phyloP scores from a whole-genome alignment of 2,113 vertebrate genomes.

The Ophthalmolycus amberensis region DNA sequence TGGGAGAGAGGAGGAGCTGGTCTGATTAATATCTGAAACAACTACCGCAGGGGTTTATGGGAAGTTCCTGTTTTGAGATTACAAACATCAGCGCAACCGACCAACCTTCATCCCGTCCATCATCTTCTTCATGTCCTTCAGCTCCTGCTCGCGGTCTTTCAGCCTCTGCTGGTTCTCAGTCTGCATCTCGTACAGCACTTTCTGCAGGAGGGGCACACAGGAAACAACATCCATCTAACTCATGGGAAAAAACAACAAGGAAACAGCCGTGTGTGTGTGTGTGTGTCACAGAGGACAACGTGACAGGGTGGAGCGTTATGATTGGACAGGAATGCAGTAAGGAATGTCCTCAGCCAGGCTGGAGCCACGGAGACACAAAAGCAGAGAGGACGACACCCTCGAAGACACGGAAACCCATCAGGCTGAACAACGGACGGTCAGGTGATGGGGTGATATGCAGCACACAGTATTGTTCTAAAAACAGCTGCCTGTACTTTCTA shows the following conservation, averaged over 20 bases:
- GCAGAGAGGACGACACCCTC: slow-evolving; percentile 17
- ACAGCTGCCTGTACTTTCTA: neutral
- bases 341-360: slow-evolving; percentile 64
- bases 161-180: slow-evolving; percentile 76
- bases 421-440: slow-evolving; percentile 14
- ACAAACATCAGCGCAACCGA: neutral
- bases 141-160: slow-evolving; percentile 79
- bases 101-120: slow-evolving; percentile 81
- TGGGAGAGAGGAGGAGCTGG: slow-evolving; percentile 28
- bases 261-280: slow-evolving; percentile 4
- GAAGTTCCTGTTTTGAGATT: neutral
- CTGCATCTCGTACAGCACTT: slow-evolving; percentile 74
- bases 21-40: neutral
- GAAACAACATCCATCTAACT: neutral
- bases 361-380: slow-evolving; percentile 20
- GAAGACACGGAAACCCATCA: slow-evolving; percentile 13
- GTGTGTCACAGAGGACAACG: neutral
- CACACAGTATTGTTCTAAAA: neutral
- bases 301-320: slow-evolving; percentile 25
- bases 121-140: slow-evolving; percentile 83
- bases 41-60: neutral
- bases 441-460: neutral
- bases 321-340: slow-evolving; percentile 73
- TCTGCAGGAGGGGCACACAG: slow-evolving; percentile 59
- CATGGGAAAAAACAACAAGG: neutral